These are phyloP conservation scores for Lasioglossum calceatum DNA, from an alignment of 2,888 invertebrate species.

Conservation along the genomic window DNA sequence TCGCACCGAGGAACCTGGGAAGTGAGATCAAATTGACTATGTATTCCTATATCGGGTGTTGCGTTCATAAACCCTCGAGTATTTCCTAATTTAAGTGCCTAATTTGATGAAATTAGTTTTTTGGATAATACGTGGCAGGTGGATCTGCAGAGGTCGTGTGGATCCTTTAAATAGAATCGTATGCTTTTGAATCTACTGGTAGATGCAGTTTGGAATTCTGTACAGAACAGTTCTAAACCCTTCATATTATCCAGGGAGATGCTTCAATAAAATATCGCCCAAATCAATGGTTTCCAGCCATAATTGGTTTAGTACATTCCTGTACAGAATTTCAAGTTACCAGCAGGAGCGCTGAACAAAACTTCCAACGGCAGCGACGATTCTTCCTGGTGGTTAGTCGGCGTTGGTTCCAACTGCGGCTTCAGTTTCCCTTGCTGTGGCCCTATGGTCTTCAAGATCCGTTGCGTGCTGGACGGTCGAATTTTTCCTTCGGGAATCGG, in stretches of 20 bases:
- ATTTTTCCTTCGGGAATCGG: conserved; percentile 86
- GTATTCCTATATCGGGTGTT: background rate
- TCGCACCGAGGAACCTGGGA: conserved; percentile 69
- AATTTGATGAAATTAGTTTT: background rate
- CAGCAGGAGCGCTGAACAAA: conserved; percentile 85
- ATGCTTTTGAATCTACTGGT: background rate
- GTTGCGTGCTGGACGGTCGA: conserved; percentile 88
- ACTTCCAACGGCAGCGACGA: conserved; percentile 86
- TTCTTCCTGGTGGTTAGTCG: conserved; percentile 87
- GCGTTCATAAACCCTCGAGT: background rate
- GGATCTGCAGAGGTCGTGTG: no score
- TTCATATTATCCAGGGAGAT: background rate
- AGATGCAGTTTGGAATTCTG: background rate
- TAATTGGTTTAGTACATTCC: background rate
- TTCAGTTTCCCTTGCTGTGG: conserved; percentile 85
- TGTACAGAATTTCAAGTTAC: conserved; percentile 65
- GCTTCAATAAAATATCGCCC: background rate
- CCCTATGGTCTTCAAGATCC: conserved; percentile 92
- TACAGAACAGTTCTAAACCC: background rate
- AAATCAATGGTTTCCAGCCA: background rate
- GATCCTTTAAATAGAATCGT: background rate
- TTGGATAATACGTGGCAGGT: no score
- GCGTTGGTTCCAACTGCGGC: conserved; percentile 88
- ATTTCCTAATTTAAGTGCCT: background rate
- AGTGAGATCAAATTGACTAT: conserved; percentile 26